Conservation (phyloP, 2,113 vertebrate species). For the Cynocephalus volans region DNA sequence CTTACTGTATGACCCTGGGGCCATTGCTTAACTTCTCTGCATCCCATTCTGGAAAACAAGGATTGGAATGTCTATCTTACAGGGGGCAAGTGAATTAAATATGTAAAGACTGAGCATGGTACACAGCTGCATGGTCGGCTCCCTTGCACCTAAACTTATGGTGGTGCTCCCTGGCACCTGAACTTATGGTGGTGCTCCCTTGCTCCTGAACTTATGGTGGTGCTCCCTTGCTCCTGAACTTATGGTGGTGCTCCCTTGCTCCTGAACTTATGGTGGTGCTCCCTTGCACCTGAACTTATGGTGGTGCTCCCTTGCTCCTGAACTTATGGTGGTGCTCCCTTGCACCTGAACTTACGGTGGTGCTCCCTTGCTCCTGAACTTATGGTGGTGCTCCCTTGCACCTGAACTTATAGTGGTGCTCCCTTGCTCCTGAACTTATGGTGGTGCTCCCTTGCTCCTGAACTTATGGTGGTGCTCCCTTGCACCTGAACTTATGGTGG, state of each 20-base stretch:
- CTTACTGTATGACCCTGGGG: background rate
- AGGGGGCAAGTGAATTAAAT: background rate
- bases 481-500: background rate
- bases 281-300: background rate
- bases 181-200: background rate
- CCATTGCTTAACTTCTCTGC: background rate
- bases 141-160: background rate
- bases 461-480: background rate
- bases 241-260: background rate
- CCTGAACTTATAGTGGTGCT: background rate
- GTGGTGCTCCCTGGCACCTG: background rate
- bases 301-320: background rate
- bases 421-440: background rate
- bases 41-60: background rate
- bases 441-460: background rate
- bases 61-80: background rate
- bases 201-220: background rate
- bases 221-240: no score
- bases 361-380: no score
- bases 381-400: background rate
- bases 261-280: background rate
- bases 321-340: no score
- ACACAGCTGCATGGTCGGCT: accelerated
- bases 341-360: background rate
- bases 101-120: background rate